Base-by-base conservation (phyloP, 2,113 vertebrate genomes). In the Limnothrissa miodon region DNA sequence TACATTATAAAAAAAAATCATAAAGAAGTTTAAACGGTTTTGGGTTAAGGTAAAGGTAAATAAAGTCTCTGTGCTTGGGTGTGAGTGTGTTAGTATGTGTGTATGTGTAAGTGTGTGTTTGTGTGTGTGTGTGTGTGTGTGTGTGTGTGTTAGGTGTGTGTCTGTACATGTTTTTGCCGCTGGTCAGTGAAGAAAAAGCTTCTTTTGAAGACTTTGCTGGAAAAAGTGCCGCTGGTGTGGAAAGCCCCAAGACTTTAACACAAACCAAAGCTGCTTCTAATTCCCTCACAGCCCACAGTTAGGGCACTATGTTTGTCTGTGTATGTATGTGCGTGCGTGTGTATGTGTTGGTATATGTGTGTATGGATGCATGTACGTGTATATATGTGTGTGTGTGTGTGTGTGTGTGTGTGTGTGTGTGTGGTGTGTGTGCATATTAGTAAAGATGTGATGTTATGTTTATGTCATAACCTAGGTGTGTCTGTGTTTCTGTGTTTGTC, bases 211-310 rank as follows among this genome's bases (percentile, higher is more conserved):
- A 39, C 80, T 66, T 66, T 84, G 83, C 51, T 90, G 89, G 82
- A 80, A 85, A 62, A 91, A 89, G 82, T 86, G 79, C 81, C 53
- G 87, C 89, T 90, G 45, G 45, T 39, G 59, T 84, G 80, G 83
- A 88, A 85, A 88, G 17, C 59, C 70, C 82, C 89, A 83, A 85
- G 78, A 86, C 45, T 10, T 84, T 86, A 88, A 87, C 80, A 53
- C 48, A 85, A 83, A 86, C 88, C 79, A 79, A 88, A 85, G 87
- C 87, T 90, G 89, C 85, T 90, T 92, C 92, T 91, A 89, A 89
- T 92, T 48, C 80, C 51, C 82, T 56, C 84, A 80, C 83, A 87
- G 33, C 66, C 83, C 88, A 85, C 66, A 74, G 66, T 33, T 36
- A 90, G 85, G 86, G 45, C 83, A 83, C 80, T 44, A 21, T 44